phyloP scores from a whole-genome alignment of 2,888 invertebrate genomes.

The Syritta pipiens region DNA sequence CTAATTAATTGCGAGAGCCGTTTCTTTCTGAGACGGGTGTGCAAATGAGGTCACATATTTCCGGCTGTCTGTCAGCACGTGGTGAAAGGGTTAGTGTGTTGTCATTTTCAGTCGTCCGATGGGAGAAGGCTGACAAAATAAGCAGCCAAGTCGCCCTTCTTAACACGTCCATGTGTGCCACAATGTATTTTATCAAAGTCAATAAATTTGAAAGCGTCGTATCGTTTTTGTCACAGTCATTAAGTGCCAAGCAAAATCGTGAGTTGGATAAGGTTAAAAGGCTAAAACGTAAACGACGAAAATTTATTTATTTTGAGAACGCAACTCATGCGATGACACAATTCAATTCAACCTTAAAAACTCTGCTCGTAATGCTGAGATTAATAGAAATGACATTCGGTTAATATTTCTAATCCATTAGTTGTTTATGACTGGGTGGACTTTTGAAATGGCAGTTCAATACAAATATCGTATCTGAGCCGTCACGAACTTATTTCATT shows the following conservation, averaged over 20 bases:
- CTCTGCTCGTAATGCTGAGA: neutral
- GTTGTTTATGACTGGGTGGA: too few relatives aligned
- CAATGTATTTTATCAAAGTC: conserved; percentile 29
- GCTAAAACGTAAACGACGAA: neutral
- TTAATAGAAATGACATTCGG: neutral
- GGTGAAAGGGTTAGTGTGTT: conserved; percentile 49
- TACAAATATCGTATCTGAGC: neutral
- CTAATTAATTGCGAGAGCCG: conserved; percentile 56
- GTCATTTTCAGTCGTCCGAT: conserved; percentile 28
- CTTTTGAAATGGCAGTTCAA: too few relatives aligned
- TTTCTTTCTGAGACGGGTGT: conserved; percentile 40
- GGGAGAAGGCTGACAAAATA: conserved; percentile 6
- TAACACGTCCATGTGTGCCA: neutral
- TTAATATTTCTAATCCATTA: neutral
- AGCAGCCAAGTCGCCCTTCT: too few relatives aligned
- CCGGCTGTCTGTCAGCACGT: conserved; percentile 52
- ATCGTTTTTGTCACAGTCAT: conserved; percentile 24
- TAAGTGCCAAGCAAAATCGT: neutral
- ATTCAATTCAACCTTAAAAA: neutral
- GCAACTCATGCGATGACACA: conserved; percentile 11
- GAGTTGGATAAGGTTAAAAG: conserved; percentile 14
- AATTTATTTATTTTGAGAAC: conserved; percentile 30
- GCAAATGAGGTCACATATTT: conserved; percentile 48
- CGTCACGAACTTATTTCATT: too few relatives aligned
- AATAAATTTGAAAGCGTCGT: conserved; percentile 26